These are phyloP conservation scores for Dromius quadrimaculatus DNA, from an alignment of 2,888 invertebrate species.

Conservation along the genomic window DNA sequence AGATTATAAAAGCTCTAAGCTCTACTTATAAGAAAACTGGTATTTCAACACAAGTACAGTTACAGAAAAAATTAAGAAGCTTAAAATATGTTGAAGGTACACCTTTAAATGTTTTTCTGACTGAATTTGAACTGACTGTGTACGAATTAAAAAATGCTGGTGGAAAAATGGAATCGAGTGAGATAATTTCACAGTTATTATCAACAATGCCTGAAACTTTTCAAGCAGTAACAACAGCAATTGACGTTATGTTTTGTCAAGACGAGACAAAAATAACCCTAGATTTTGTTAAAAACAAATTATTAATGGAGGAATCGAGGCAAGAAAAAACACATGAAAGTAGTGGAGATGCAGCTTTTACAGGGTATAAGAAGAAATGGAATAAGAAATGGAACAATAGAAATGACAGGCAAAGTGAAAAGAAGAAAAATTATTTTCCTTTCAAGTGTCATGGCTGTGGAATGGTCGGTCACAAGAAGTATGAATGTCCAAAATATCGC, in stretches of 20 bases:
- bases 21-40: no score
- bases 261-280: constrained; percentile 39
- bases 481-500: constrained; percentile 44
- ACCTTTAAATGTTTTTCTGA: constrained; percentile 11
- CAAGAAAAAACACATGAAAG: no score
- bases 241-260: constrained; percentile 51
- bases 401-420: neutral
- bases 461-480: constrained; percentile 49
- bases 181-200: constrained; percentile 53
- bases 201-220: constrained; percentile 52
- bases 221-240: constrained; percentile 53
- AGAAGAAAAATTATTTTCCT: constrained; percentile 33
- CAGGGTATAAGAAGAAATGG: constrained; percentile 17
- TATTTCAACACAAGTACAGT: neutral
- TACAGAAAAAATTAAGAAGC: neutral
- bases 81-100: neutral
- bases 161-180: constrained; percentile 45
- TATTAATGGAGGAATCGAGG: constrained; percentile 47
- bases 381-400: neutral
- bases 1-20: no score
- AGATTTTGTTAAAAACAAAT: constrained; percentile 53
- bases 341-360: constrained; percentile 1
- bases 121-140: constrained; percentile 51
- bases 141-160: constrained; percentile 52
- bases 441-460: constrained; percentile 53